Conservation (phyloP, 1,140 invertebrate species). For the Cotesia glomerata region DNA sequence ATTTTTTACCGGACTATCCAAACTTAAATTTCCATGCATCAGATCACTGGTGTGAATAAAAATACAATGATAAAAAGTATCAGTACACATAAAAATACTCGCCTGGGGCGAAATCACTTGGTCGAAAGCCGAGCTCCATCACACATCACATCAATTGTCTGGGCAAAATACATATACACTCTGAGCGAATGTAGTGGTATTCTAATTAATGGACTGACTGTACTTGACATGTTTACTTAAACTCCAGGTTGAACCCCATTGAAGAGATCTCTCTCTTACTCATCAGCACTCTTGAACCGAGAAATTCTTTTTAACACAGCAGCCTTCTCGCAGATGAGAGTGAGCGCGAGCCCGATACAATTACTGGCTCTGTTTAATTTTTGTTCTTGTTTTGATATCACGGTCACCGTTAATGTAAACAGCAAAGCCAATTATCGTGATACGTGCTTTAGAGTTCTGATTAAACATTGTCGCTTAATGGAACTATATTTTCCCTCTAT, state of each 20-base stretch:
- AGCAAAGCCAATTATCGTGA: slow-evolving; percentile 44
- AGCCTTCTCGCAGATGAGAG: too few species aligned
- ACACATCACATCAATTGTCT: not conserved
- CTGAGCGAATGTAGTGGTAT: slow-evolving; percentile 33
- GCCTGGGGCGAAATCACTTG: too few species aligned
- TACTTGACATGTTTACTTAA: slow-evolving; percentile 54
- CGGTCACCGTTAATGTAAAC: slow-evolving; percentile 41
- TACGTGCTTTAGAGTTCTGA: slow-evolving; percentile 52
- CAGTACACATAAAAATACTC: too few species aligned
- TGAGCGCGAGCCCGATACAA: slow-evolving; percentile 45
- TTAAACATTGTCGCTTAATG: slow-evolving; percentile 52
- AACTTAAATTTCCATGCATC: too few species aligned
- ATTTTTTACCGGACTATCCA: too few species aligned
- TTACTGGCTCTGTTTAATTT: slow-evolving; percentile 32
- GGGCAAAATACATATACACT: not conserved
- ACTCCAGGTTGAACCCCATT: slow-evolving; percentile 28
- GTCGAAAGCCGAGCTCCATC: too few species aligned
- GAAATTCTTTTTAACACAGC: slow-evolving; percentile 36
- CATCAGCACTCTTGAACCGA: not conserved
- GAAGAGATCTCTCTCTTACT: slow-evolving; percentile 36
- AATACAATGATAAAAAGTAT: too few species aligned
- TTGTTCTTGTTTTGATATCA: slow-evolving; percentile 38
- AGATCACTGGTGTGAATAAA: too few species aligned
- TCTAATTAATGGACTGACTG: slow-evolving; percentile 54
- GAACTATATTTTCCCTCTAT: slow-evolving; percentile 34